Evolutionary conservation across 2,888 invertebrate species (phyloP).

Genomic region (Serripes groenlandicus): DNA sequence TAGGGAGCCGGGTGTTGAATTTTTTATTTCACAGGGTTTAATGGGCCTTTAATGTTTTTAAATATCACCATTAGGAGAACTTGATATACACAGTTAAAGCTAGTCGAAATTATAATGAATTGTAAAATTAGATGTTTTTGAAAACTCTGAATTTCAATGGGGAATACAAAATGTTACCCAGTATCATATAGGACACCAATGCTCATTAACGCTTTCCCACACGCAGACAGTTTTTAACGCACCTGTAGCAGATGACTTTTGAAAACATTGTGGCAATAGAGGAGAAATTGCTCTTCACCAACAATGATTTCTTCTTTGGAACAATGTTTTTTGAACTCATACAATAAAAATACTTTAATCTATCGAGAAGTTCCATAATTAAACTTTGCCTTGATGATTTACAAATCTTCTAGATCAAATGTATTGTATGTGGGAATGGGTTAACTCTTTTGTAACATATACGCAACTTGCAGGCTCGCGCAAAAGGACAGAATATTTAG

Average conservation of each 20-base stretch:
- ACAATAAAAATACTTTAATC: too few species aligned
- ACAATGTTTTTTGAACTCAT: too few species aligned
- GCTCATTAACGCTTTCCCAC: not conserved
- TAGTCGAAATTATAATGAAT: conserved; percentile 9
- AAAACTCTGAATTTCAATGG: not conserved
- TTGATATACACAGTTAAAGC: conserved; percentile 11
- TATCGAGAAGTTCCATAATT: too few species aligned
- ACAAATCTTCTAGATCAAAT: too few species aligned
- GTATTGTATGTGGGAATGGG: too few species aligned
- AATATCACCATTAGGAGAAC: conserved; percentile 12
- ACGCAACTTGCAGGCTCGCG: too few species aligned
- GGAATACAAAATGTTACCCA: conserved; percentile 9
- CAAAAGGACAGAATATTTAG: too few species aligned
- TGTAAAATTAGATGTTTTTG: conserved; percentile 5
- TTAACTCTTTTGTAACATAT: too few species aligned
- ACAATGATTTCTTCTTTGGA: too few species aligned
- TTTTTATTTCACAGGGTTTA: conserved; percentile 1
- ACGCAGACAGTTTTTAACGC: not conserved
- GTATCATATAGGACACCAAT: not conserved
- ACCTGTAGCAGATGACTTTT: not conserved
- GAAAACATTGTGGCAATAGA: not conserved
- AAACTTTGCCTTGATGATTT: too few species aligned
- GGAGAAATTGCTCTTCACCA: too few species aligned
- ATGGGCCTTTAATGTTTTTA: conserved; percentile 23
- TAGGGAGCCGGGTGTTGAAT: not conserved